Evolutionary conservation across 2,888 invertebrate genomes (phyloP).

Genomic region (Dascillus cervinus): DNA sequence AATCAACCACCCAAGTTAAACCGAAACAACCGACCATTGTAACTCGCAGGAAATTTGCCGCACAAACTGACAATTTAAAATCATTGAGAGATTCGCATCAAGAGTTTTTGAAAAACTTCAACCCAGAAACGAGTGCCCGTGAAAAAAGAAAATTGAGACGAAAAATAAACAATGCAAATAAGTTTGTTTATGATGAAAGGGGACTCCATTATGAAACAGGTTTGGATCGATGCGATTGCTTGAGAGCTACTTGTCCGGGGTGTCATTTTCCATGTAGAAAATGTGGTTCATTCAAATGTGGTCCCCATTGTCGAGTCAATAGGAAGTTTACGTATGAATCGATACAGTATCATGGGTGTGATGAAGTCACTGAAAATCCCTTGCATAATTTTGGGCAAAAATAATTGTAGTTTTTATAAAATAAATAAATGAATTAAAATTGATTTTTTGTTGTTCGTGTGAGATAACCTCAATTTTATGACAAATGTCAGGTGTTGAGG

Average conservation of each 20-base stretch:
- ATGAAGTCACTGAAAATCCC: conserved; percentile 54
- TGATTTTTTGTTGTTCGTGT: too few relatives aligned
- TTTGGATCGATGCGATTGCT: conserved; percentile 77
- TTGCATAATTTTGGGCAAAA: too few relatives aligned
- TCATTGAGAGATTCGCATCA: conserved; percentile 8
- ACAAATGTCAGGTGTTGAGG: too few relatives aligned
- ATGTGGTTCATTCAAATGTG: conserved; percentile 70
- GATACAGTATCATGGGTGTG: conserved; percentile 74
- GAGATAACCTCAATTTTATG: too few relatives aligned
- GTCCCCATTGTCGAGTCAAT: conserved; percentile 70
- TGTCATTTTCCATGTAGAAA: conserved; percentile 76
- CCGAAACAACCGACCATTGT: conserved; percentile 6
- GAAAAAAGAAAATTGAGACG: conserved; percentile 71
- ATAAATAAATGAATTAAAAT: too few relatives aligned
- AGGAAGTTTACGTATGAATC: conserved; percentile 72
- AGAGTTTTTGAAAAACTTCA: conserved; percentile 54
- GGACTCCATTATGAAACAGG: conserved; percentile 57
- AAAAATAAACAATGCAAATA: conserved; percentile 48
- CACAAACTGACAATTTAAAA: conserved; percentile 15
- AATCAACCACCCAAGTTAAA: conserved; percentile 5
- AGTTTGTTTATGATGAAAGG: conserved; percentile 59
- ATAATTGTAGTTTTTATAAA: too few relatives aligned
- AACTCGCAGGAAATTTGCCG: conserved; percentile 16
- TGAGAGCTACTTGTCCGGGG: conserved; percentile 68
- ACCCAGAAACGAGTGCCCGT: conserved; percentile 70